Evolutionary conservation across 2,797 vertebrate species (phyloP).

Genomic region (Crocodylus rhombifer): DNA sequence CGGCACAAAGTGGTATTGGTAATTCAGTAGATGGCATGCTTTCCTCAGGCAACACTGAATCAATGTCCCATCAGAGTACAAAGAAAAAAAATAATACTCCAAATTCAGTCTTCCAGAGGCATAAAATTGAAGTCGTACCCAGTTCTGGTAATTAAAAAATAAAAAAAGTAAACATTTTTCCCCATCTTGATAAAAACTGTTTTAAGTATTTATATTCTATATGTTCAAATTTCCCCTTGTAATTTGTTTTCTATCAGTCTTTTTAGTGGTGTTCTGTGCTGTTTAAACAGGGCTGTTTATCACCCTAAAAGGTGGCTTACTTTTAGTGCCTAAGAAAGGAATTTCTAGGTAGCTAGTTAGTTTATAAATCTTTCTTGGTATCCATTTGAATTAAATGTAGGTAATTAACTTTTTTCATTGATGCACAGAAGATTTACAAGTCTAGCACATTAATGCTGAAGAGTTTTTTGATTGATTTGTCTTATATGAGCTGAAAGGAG

Average conservation of each 20-base stretch:
- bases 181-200: background rate
- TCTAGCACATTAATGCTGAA: background rate
- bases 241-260: background rate
- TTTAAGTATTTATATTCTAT: background rate
- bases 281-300: conserved; percentile 7
- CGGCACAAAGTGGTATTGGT: background rate
- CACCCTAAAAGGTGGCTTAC: background rate
- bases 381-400: background rate
- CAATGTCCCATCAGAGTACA: background rate
- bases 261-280: background rate
- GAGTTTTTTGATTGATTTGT: background rate
- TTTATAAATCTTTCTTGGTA: background rate
- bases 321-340: conserved; percentile 17
- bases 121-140: background rate
- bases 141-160: background rate
- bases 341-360: conserved; percentile 18
- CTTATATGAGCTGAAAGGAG: background rate
- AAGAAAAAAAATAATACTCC: background rate
- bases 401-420: background rate
- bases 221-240: background rate
- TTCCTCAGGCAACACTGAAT: background rate
- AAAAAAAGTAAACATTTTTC: background rate
- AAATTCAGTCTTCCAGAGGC: background rate
- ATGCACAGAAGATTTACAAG: background rate
- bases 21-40: background rate